Evolutionary conservation across 2,888 invertebrate genomes (phyloP).

Genomic region (Crioceris asparagi): DNA sequence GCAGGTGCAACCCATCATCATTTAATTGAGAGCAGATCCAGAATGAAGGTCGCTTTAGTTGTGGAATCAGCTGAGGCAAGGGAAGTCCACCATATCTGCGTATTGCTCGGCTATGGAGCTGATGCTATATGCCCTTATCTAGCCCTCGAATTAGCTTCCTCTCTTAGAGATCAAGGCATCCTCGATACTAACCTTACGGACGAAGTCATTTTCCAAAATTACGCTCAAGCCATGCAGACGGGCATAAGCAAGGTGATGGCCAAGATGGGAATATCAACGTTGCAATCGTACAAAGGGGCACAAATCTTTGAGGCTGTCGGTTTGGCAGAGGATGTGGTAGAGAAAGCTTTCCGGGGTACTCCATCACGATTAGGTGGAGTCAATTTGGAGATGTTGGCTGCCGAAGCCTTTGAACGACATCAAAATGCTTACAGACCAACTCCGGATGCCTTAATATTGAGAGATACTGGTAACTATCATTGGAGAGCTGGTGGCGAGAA

Average conservation of each 20-base stretch:
- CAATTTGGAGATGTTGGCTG: constrained; percentile 75
- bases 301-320: constrained; percentile 99
- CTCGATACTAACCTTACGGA: constrained; percentile 68
- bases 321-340: constrained; percentile 80
- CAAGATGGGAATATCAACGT: constrained; percentile 98
- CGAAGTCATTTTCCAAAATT: constrained; percentile 72
- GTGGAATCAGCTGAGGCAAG: constrained; percentile 95
- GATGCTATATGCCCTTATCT: constrained; percentile 97
- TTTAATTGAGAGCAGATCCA: constrained; percentile 83
- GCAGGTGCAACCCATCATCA: constrained; percentile 86
- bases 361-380: constrained; percentile 76
- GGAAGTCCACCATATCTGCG: constrained; percentile 93
- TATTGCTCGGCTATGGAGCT: constrained; percentile 89
- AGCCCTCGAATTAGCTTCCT: constrained; percentile 85
- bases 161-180: constrained; percentile 74
- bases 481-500: constrained; percentile 97
- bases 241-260: constrained; percentile 78
- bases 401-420: constrained; percentile 76
- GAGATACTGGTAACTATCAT: constrained; percentile 84
- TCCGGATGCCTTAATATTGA: constrained; percentile 61
- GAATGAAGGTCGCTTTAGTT: constrained; percentile 93
- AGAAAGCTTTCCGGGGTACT: constrained; percentile 78
- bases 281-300: constrained; percentile 97
- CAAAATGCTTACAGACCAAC: constrained; percentile 59
- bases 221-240: constrained; percentile 63